phyloP scores from a whole-genome alignment of 2,113 vertebrate genomes.

The Rhinoderma darwinii region DNA sequence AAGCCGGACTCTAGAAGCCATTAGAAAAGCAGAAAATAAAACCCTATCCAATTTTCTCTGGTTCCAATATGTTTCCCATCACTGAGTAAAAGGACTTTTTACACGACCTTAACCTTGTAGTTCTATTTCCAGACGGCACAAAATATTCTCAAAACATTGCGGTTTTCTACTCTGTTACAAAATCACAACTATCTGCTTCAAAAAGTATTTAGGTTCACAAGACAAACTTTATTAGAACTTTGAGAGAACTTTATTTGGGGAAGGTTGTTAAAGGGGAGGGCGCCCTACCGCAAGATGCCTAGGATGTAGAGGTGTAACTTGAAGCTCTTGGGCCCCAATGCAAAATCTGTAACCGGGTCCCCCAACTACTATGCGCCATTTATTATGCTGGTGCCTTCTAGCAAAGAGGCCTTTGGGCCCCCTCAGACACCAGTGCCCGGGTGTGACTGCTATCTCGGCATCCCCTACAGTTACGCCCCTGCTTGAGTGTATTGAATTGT shows the following conservation, averaged over 20 bases:
- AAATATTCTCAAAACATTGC: background rate
- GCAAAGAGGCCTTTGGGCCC: background rate
- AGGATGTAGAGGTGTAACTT: background rate
- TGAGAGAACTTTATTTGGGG: background rate
- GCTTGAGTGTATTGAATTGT: background rate
- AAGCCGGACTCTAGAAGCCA: slow-evolving; percentile 32
- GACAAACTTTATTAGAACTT: background rate
- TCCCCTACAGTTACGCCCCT: too few relatives aligned
- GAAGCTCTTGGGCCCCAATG: background rate
- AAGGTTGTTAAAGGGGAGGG: background rate
- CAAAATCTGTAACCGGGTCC: background rate
- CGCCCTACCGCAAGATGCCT: background rate
- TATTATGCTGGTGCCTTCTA: background rate
- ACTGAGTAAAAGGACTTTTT: slow-evolving; percentile 48
- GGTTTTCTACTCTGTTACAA: background rate
- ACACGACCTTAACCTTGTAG: slow-evolving; percentile 38
- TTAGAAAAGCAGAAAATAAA: slow-evolving; percentile 30
- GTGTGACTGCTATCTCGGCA: background rate
- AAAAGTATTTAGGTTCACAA: background rate
- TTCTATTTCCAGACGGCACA: slow-evolving; percentile 1
- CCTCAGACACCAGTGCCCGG: background rate
- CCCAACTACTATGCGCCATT: background rate
- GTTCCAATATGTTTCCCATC: slow-evolving; percentile 53
- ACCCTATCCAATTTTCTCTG: slow-evolving; percentile 51
- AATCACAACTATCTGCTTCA: background rate